Evolutionary conservation across 2,888 invertebrate genomes (phyloP), one percentile per base, ranked within the genome.

Genomic region (Eurytoma adleriae): DNA sequence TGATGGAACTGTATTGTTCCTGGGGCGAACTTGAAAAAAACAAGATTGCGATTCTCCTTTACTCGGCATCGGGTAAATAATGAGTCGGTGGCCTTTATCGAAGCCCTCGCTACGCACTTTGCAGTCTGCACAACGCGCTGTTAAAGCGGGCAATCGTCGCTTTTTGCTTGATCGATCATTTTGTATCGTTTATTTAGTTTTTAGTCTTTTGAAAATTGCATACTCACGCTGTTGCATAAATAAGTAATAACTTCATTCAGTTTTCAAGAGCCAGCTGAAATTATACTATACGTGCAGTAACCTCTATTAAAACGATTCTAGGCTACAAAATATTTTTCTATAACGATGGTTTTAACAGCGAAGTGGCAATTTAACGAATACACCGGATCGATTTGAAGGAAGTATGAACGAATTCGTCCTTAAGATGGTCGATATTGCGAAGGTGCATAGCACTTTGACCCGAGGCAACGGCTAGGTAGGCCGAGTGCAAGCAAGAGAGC

Each of bases 41-140:
- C 62, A 61, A 67, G 76, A 76, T 72, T 71, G 61, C 61, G 13
- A 73, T 69, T 59, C 50, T 30, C 40, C 10, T 57, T 30, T 62
- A 57, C 62, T 52, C 24, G 54, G 24, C 57, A 61, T 52, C 70
- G 73, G 69, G 73, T 77, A 81, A 81, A 82, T 82, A 82, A 80
- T 64, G 72, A 81, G 76, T 71, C 72, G 81, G 69, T 64, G 79
- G 81, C 73, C 81, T 81, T 78, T 81, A 78, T 81, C 73, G 69
- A 78, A 81, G 74, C 78, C 78, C 69, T 70, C 74, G 64, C 68
- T 80, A 71, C 77, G 61, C 71, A 73, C 68, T 77, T 77, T 69
- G 80, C 72, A 77, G 72, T 80, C 77, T 70, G 74, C 75, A 40
- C 18, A 20, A 27, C 18, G 64, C 48, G 27, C 30, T 10, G 40